Evolutionary conservation across 2,113 vertebrate genomes (phyloP).

Genomic region (Cheilinus undulatus): DNA sequence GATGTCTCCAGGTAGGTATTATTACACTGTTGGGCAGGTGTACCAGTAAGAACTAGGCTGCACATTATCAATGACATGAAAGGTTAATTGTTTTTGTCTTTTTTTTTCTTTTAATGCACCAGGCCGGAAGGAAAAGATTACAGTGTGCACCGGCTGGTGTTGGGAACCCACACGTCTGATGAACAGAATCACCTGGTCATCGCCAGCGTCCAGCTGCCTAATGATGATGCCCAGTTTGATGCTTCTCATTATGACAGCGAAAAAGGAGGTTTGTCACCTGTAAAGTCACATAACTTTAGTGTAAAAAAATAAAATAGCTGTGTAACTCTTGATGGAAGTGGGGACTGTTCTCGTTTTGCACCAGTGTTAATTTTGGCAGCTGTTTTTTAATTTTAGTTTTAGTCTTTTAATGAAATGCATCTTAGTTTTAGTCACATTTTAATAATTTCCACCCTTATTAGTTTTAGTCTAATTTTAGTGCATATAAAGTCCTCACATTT

Average conservation of each 20-base stretch:
- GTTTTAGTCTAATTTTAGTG: too few species aligned
- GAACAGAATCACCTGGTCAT: slow-evolving; percentile 98
- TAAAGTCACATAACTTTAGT: not conserved
- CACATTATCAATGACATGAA: not conserved
- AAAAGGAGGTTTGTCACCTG: slow-evolving; percentile 91
- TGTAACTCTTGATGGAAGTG: too few species aligned
- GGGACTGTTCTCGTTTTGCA: too few species aligned
- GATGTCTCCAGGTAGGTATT: slow-evolving; percentile 92
- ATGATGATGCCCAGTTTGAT: slow-evolving; percentile 98
- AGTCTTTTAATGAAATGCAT: too few species aligned
- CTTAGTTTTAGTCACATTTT: too few species aligned
- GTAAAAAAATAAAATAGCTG: too few species aligned
- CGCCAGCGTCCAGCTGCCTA: slow-evolving; percentile 96
- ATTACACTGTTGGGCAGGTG: not conserved
- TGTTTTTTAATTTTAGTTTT: too few species aligned
- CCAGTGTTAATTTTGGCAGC: too few species aligned
- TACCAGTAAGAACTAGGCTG: not conserved
- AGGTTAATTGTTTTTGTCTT: not conserved
- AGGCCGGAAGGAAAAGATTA: slow-evolving; percentile 99
- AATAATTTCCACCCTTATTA: too few species aligned
- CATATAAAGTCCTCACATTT: too few species aligned
- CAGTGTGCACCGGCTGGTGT: slow-evolving; percentile 94
- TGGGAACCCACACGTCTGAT: slow-evolving; percentile 97
- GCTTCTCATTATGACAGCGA: slow-evolving; percentile 98
- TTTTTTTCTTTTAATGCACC: slow-evolving; percentile 19